Evolutionary conservation across 2,797 vertebrate genomes (phyloP), one percentile per base, ranked within the genome.

Genomic region (Morus bassanus): DNA sequence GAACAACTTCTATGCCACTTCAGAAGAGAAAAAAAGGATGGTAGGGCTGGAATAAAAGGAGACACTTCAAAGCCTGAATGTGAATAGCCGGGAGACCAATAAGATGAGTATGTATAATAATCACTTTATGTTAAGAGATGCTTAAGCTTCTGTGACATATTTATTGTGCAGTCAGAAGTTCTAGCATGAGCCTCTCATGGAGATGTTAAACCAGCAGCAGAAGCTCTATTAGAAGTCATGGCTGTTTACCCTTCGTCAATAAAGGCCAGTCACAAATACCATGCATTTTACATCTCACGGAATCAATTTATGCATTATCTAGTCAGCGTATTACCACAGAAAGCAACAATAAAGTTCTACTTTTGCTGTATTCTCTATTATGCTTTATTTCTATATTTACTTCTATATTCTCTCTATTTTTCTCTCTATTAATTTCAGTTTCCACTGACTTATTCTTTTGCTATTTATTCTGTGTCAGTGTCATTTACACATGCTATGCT

Each of bases 21-120:
- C 78, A 76, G 77, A 91, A 35, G 17, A 53, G 39, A 6, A 9
- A 60, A 78, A 76, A 87, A 53, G 39, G 37, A 69, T 75, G 18
- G 27, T 50, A 31, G 53, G 59, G 72, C 54, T 89, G 65, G 78
- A 93, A 94, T 87, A 87, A 95, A 94, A 70, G n/a, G 59, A 91
- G 54, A 16, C 35, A 60, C 79, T 96, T 97, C 92, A 94, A 97
- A 96, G 87, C 11, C 76, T 79, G 69, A 69, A 43, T 78, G 31
- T 33, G 82, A 91, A 85, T 88, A 94, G 85, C 83, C 82, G 41
- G 16, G 30, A 92, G 69, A 92, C 87, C 79, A 91, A 18, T 63
- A 88, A 76, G 35, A 75, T 0, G 50, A 86, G 59, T 76, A 60
- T 57, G 56, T 81, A 43, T 75, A 93, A 90, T 84, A 84, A 89